A percentile compares a stretch with the other conserved stretches of the same genome.
Conservation (phyloP, 2,113 vertebrate species). For the Trematomus loennbergii region DNA sequence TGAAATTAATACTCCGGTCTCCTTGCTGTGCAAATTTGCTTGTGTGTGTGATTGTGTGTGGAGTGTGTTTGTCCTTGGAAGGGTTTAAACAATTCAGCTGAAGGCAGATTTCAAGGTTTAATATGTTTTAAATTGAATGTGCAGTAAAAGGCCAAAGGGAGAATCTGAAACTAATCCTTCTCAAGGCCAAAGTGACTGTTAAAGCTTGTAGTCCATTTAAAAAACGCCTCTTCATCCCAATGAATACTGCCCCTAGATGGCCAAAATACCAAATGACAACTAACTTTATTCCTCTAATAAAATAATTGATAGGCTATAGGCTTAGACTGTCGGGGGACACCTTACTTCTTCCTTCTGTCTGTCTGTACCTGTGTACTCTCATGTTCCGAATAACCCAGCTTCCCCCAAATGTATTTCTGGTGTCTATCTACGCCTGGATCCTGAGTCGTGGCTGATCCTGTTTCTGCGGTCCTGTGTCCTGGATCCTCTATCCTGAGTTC, state of each 20-base stretch:
- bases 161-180: background rate
- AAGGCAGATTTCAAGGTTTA: slow-evolving; percentile 22
- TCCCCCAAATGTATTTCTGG: too few species aligned
- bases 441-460: too few species aligned
- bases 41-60: slow-evolving; percentile 11
- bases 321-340: too few species aligned
- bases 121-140: background rate
- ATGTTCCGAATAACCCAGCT: too few species aligned
- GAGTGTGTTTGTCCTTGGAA: slow-evolving; percentile 15
- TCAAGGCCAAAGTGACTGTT: background rate
- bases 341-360: too few species aligned
- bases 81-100: slow-evolving; percentile 11
- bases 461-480: too few species aligned
- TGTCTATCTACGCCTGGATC: too few species aligned
- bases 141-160: background rate
- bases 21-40: background rate
- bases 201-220: background rate
- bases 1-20: background rate
- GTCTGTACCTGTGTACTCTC: too few species aligned
- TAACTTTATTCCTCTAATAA: background rate
- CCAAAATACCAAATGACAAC: background rate
- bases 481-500: too few species aligned
- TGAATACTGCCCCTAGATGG: background rate
- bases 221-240: background rate
- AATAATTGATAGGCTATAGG: too few species aligned